Percentiles rank a stretch among this genome's conserved stretches.
Evolutionary conservation across 2,888 invertebrate species (phyloP).

Genomic region (Lamellibrachia columna): DNA sequence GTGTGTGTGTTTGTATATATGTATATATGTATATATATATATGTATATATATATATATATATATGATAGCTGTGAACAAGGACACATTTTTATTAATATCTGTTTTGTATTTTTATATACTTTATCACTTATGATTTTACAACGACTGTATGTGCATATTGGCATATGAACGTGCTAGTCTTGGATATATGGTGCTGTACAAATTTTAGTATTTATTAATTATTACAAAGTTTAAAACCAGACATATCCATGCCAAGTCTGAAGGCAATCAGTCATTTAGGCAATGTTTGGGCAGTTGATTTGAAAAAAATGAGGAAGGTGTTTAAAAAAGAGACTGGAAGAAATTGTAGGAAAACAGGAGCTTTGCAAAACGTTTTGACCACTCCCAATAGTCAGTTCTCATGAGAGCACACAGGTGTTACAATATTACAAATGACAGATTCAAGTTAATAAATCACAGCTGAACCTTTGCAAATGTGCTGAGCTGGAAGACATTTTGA

Average conservation of each 20-base stretch:
- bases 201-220: not conserved
- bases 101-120: too few species aligned
- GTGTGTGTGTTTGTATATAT: too few species aligned
- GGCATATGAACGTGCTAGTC: too few species aligned
- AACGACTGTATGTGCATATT: too few species aligned
- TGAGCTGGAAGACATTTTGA: not conserved
- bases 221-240: not conserved
- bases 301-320: not conserved
- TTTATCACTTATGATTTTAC: too few species aligned
- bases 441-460: not conserved
- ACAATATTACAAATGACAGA: not conserved
- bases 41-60: too few species aligned
- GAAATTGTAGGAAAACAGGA: not conserved
- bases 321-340: not conserved
- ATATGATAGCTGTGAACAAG: too few species aligned
- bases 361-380: not conserved
- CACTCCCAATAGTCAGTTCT: not conserved
- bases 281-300: not conserved
- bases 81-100: too few species aligned
- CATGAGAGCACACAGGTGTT: not conserved
- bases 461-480: not conserved
- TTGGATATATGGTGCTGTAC: not conserved
- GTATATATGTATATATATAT: too few species aligned
- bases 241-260: not conserved
- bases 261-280: not conserved